Percentiles rank a stretch among this genome's conserved stretches.
These are phyloP conservation scores for Platyrinchus mystaceus DNA, from an alignment of 2,797 vertebrate species.

Conservation along the genomic window DNA sequence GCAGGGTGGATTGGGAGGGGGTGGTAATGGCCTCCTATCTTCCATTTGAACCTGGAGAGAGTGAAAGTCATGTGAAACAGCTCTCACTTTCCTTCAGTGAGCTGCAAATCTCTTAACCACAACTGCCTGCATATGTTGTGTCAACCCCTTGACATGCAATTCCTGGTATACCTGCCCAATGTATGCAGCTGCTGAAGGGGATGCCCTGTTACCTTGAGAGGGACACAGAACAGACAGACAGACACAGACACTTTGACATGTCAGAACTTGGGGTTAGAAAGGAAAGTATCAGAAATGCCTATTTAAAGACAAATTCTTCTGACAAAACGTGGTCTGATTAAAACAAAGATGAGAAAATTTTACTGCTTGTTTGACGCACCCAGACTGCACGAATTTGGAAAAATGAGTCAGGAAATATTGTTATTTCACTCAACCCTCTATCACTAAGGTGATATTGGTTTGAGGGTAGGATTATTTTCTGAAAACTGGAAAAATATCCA, in stretches of 20 bases:
- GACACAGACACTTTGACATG: too few species aligned
- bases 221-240: not conserved
- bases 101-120: not conserved
- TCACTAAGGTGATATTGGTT: not conserved
- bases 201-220: not conserved
- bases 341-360: not conserved
- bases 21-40: not conserved
- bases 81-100: not conserved
- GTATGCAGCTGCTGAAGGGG: not conserved
- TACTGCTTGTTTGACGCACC: not conserved
- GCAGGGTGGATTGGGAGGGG: not conserved
- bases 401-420: not conserved
- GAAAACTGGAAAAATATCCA: not conserved
- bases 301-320: not conserved
- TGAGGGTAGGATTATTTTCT: not conserved
- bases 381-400: not conserved
- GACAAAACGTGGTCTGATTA: not conserved
- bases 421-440: not conserved
- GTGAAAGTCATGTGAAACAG: not conserved
- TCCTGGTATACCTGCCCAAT: not conserved
- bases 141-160: not conserved
- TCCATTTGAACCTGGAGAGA: constrained; percentile 6
- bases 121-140: not conserved
- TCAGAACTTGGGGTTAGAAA: not conserved
- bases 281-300: not conserved